Base-by-base conservation (phyloP, 2,113 vertebrate genomes). In the Pachycephala philippinensis region DNA sequence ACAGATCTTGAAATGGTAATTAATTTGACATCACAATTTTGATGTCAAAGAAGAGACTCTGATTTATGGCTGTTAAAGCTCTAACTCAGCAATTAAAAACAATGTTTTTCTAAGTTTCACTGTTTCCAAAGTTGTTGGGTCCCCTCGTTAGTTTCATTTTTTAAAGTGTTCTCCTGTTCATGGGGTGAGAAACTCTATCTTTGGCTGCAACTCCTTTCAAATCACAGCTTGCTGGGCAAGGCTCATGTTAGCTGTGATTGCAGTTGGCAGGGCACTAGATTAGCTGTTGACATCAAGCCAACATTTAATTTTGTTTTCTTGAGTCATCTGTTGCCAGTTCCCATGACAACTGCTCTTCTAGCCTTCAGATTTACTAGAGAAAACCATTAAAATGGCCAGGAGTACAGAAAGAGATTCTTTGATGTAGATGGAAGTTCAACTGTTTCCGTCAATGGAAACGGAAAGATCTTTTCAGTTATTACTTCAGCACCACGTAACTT, bases 251-350 rank as follows among this genome's bases (percentile, higher is more conserved):
- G 78, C 90, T 95, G 92, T 96, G 96, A 97, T 96, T 96, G 94
- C 88, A 93, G 92, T 89, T 97, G 96, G 96, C 96, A 96, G 85
- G 92, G 89, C 95, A 95, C 91, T 96, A 89, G 94, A 97, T 97
- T 95, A 95, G 94, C 76, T 95, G 86, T 87, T 97, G 95, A 97
- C 52, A 97, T 87, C 85, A 86, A 95, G 96, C 96, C 96, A 97
- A 95, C 96, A 95, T 97, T 95, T 96, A 95, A 95, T 96, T 97
- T 92, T 87, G 95, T 96, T 96, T 96, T 95, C 93, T 96, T 97
- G 91, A 96, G 91, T 97, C 96, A 95, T 97, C 96, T 97, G 94
- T 95, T 96, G 89, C 95, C 92, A 92, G 95, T 96, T 96, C 56
- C 95, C 91, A 95, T 97, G 96, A 95, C 95, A 96, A 97, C 95